Evolutionary conservation across 2,113 vertebrate species (phyloP), one percentile per base, ranked within the genome.

Genomic region (Echinops telfairi): DNA sequence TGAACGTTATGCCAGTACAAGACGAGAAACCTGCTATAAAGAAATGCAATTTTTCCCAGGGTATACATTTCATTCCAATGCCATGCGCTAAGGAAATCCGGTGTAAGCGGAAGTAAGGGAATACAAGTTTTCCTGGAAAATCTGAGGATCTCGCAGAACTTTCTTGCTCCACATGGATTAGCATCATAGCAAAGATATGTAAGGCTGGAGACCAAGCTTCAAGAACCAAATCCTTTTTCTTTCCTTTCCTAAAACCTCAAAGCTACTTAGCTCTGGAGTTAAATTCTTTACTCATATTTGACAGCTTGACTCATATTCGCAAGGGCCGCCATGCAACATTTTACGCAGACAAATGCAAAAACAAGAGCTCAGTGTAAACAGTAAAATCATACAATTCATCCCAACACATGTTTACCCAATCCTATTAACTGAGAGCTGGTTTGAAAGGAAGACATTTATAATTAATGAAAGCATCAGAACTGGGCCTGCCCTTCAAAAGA

Each of bases 201-300:
- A 83, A 86, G 16, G 22, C 38, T 27, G 83, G 64, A 94, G 27
- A 81, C 43, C 86, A 80, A 0, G 16, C 10, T 93, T 86, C 40
- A 87, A 81, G 29, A 88, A 57, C 3, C 11, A 31, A 96, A 95
- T 62, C 6, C 10, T 86, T 94, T 88, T 86, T 90, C 70, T 80
- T 36, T 85, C 79, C 31, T 83, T 86, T 97, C 93, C 66, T 78
- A 75, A 96, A 96, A 88, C 33, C 29, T 95, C 58, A 47, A 22
- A 94, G 91, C 14, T 90, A 68, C 76, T 96, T 57, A 0, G 0
- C 40, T 53, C 66, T 83, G 47, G 29, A 97, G 73, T 94, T 92
- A 36, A 82, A 57, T 71, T 70, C 86, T 84, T 82, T 80, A 88
- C 79, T 76, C 97, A 86, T 29, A 33, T 43, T 40, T 83, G 84